Base-by-base conservation (phyloP, 2,797 vertebrate species). In the Macrochelys suwanniensis region DNA sequence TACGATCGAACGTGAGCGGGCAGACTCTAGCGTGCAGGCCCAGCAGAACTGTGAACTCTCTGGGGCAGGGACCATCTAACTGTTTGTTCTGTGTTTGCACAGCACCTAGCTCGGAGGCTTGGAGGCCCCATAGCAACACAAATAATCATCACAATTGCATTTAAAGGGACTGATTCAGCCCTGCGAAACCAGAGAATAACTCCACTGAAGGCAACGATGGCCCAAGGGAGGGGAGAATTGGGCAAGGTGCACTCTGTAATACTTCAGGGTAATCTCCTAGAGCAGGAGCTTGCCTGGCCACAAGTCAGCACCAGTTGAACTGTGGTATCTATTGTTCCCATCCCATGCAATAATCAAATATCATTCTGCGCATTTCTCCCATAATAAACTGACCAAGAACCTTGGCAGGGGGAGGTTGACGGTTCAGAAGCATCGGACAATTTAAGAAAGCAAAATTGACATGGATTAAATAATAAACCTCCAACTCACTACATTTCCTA, bases 391-490 rank as follows among this genome's bases (percentile, higher is more conserved):
- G 4, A 0, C 81, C 1, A 33, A 85, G 59, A 90, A 8, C 54
- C 47, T 10, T 9, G 45, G 37, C 56, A 1, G 25, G 11, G 84
- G 10, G 7, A 16, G 6, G 5, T n/a, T 4, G 1, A 47, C 45
- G 85, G 1, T 94, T 85, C 0, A 53, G 85, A 68, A 96, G 7
- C 61, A 11, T 9, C 12, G 2, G 51, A 23, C 85, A 51, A 28
- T 71, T 95, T 33, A 25, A n/a, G 61, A 0, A 19, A 84, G 90
- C 1, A 6, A 97, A 15, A 92, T 94, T 11, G n/a, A 26, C 68
- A 89, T 3, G 68, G 93, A 96, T 93, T 94, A 96, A 96, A 21
- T 84, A 59, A 87, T 77, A 68, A 92, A 89, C 90, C 57, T 21
- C 51, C 53, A 87, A 51, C 90, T 76, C 0, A 3, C 87, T 28